Base-by-base conservation (phyloP, 2,797 vertebrate genomes). In the Scolopax rusticola region DNA sequence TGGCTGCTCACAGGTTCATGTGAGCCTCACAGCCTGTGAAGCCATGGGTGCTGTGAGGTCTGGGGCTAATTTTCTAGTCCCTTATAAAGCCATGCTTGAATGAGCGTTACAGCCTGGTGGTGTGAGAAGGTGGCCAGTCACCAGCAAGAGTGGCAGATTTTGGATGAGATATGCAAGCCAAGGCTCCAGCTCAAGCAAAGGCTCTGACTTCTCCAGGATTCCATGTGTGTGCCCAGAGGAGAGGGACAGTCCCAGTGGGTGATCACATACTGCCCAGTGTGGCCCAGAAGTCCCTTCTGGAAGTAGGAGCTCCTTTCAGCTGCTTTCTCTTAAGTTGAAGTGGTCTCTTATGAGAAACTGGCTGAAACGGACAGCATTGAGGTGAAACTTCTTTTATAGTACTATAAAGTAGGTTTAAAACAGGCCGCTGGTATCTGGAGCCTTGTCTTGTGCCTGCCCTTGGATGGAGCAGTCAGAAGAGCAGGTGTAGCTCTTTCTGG, bases 21-120 rank as follows among this genome's bases (percentile, higher is more conserved):
- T 0, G 3, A 64, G 27, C 8, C 4, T 8, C 27, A 5, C 19
- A 47, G 27, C 11, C 36, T 7, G 1, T 0, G 0, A 0, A 0
- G 11, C 45, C 19, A 13, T 45, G 32, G 13, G 50, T 45, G 48
- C 6, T 32, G 20, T 15, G 40, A 51, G n/a, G n/a, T 18, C 18
- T 47, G 32, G 15, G n/a, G 50, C 20, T 28, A 7, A 8, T 24
- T 82, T 65, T 28, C 2, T 8, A 7, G 16, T 14, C 9, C 32
- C 27, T n/a, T 15, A 11, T 12, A 2, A 19, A 16, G 47, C 32
- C 4, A 2, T 14, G 4, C 54, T 47, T 47, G 33, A 24, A 2
- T 9, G 28, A 32, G 19, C 5, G 0, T 36, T 45, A 1, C 8
- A 9, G 1, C 0, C 0, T 36, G 50, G 18, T 17, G n/a, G 28